Evolutionary conservation across 92 coral and sea anemone species (phyloP).

Genomic region (Umimayanthus kanabou): DNA sequence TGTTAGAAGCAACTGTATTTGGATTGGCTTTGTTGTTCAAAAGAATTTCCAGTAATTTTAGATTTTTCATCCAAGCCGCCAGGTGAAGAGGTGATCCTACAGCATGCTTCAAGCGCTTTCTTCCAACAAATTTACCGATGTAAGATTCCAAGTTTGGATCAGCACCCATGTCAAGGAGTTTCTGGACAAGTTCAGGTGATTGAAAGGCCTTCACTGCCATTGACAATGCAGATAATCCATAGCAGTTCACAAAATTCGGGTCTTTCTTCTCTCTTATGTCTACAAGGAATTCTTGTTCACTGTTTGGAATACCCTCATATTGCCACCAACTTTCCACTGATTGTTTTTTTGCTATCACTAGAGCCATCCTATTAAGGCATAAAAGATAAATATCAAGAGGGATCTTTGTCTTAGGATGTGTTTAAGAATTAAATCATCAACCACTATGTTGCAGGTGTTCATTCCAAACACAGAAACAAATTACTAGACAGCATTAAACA

Average conservation of each 20-base stretch:
- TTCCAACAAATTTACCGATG: background rate
- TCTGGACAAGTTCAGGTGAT: background rate
- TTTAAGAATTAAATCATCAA: too few relatives aligned
- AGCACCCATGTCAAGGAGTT: too few relatives aligned
- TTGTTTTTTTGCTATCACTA: background rate
- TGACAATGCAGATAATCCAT: background rate
- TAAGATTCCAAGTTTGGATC: slow-evolving; percentile 3
- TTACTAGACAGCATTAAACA: too few relatives aligned
- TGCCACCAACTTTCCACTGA: background rate
- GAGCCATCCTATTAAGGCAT: background rate
- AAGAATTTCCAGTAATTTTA: background rate
- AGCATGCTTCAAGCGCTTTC: background rate
- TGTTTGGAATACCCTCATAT: background rate
- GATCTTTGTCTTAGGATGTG: too few relatives aligned
- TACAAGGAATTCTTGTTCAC: background rate
- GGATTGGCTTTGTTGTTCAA: background rate
- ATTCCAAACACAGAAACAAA: too few relatives aligned
- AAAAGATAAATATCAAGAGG: too few relatives aligned
- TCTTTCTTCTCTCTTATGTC: background rate
- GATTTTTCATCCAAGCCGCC: background rate
- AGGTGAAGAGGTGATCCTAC: background rate
- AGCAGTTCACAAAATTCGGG: background rate
- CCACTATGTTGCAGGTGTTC: too few relatives aligned
- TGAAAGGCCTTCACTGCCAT: background rate
- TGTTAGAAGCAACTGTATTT: background rate